Evolutionary conservation across 2,888 invertebrate genomes (phyloP).

Genomic region (Microplitis deprimator): DNA sequence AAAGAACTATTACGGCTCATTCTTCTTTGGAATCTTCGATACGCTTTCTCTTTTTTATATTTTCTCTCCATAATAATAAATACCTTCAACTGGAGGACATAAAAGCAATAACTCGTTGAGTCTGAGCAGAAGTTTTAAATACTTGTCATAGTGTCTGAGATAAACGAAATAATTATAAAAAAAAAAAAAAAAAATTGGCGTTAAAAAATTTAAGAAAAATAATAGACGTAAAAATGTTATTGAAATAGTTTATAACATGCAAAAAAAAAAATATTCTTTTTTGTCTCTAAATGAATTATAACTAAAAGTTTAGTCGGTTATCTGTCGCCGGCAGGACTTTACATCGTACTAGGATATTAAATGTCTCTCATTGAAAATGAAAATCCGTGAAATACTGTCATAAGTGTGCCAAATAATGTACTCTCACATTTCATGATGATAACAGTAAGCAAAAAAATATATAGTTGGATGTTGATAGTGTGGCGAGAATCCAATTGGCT

Average conservation of each 20-base stretch:
- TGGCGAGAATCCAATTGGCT: constrained; percentile 40
- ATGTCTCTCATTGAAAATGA: constrained; percentile 18
- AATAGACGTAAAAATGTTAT: background rate
- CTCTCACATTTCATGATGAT: constrained; percentile 28
- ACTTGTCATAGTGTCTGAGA: background rate
- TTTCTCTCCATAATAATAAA: constrained; percentile 15
- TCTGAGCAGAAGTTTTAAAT: constrained; percentile 15
- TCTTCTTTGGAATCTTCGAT: constrained; percentile 2
- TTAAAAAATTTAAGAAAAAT: constrained; percentile 19
- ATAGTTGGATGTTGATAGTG: constrained; percentile 25
- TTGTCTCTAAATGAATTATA: constrained; percentile 16
- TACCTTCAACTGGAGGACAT: background rate
- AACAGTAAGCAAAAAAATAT: constrained; percentile 21
- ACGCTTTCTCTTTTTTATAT: background rate
- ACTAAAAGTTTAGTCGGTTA: constrained; percentile 23
- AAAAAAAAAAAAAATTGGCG: background rate
- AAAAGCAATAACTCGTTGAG: constrained; percentile 17
- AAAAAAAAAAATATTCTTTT: constrained; percentile 25
- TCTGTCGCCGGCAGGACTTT: constrained; percentile 24
- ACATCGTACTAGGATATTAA: constrained; percentile 1
- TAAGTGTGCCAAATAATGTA: constrained; percentile 22
- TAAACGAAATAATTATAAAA: background rate
- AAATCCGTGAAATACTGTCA: constrained; percentile 14
- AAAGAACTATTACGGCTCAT: constrained; percentile 18
- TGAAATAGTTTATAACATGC: constrained; percentile 15